Evolutionary conservation across 1,140 invertebrate genomes (phyloP).

Genomic region (Achroia grisella): DNA sequence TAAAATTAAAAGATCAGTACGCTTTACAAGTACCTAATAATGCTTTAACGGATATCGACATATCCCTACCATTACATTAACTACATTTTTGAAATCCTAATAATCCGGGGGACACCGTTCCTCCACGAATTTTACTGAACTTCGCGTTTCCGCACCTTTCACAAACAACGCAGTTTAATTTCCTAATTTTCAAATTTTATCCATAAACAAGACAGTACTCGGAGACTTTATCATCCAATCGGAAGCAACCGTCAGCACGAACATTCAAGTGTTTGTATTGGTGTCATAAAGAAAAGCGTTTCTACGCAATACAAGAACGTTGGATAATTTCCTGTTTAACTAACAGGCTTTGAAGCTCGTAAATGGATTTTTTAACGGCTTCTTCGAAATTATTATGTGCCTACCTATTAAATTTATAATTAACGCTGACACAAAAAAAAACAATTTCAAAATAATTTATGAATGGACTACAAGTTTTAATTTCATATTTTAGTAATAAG

Average conservation of each 20-base stretch:
- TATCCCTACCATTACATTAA: no score
- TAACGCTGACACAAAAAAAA: no score
- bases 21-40: no score
- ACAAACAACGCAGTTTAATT: conserved; percentile 54
- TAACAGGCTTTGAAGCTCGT: conserved; percentile 49
- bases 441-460: no score
- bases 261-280: conserved; percentile 43
- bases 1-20: no score
- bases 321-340: conserved; percentile 64
- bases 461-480: no score
- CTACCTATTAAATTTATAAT: no score
- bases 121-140: no score
- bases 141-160: conserved; percentile 43
- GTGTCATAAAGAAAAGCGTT: conserved; percentile 10
- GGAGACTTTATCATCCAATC: conserved; percentile 61
- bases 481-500: no score
- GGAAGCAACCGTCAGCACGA: conserved; percentile 54
- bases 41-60: no score
- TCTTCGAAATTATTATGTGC: conserved; percentile 9
- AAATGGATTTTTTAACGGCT: conserved; percentile 35
- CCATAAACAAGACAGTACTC: conserved; percentile 38
- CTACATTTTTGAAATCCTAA: no score
- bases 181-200: conserved; percentile 60
- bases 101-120: no score
- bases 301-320: conserved; percentile 30